Evolutionary conservation across 1,140 invertebrate species (phyloP).

Genomic region (Lithobius niger): DNA sequence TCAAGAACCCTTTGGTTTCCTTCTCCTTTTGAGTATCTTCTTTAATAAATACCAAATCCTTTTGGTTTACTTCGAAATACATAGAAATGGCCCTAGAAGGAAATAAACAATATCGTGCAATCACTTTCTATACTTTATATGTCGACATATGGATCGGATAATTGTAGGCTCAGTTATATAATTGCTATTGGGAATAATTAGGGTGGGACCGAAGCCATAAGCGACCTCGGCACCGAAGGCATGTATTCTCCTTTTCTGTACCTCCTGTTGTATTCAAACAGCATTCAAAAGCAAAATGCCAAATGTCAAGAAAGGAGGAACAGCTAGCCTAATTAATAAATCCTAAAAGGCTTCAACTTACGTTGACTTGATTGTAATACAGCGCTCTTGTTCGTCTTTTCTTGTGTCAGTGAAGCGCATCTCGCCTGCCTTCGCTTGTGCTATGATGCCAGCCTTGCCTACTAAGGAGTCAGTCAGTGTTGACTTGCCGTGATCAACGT

Average conservation of each 20-base stretch:
- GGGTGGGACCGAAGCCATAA: slow-evolving; percentile 43
- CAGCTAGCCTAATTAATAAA: no score
- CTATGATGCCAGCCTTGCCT: slow-evolving; percentile 99
- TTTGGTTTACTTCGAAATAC: slow-evolving; percentile 89
- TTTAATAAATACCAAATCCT: slow-evolving; percentile 80
- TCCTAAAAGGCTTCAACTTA: no score
- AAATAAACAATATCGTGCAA: slow-evolving; percentile 11
- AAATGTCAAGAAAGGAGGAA: not conserved
- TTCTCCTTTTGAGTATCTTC: slow-evolving; percentile 77
- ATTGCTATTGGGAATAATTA: not conserved
- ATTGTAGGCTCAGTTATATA: no score
- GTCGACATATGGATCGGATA: slow-evolving; percentile 3
- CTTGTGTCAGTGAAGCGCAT: slow-evolving; percentile 98
- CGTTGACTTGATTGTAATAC: slow-evolving; percentile 99
- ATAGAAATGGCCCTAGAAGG: slow-evolving; percentile 83
- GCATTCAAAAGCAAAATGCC: not conserved
- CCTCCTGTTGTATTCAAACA: not conserved
- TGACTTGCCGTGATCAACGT: slow-evolving; percentile 99
- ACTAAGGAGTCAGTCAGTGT: slow-evolving; percentile 98
- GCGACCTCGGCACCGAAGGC: slow-evolving; percentile 54
- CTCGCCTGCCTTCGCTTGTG: slow-evolving; percentile 94
- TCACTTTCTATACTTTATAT: not conserved
- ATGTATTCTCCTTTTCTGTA: not conserved
- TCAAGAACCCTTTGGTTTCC: slow-evolving; percentile 87
- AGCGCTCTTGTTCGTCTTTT: slow-evolving; percentile 98